A percentile compares a stretch with the other conserved stretches of the same genome.
Conservation (phyloP, 2,113 vertebrate genomes). For the Edolisoma coerulescens region DNA sequence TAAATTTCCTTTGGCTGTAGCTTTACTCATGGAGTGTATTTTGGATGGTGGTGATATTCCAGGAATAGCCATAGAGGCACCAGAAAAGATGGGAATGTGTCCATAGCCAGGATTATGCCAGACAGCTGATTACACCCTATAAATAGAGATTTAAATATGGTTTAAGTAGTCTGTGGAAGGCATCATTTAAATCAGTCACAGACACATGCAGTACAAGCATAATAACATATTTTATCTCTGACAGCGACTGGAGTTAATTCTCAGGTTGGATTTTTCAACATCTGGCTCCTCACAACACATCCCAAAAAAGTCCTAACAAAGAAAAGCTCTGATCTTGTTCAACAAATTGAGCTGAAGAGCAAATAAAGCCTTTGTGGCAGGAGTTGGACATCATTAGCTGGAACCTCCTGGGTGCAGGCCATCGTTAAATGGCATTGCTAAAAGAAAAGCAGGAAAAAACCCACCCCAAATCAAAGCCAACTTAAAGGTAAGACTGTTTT, state of each 20-base stretch:
- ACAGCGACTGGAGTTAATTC: neutral
- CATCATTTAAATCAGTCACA: neutral
- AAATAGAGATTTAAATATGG: neutral
- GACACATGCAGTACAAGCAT: neutral
- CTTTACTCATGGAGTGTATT: neutral
- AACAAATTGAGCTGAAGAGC: neutral
- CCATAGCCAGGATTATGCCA: neutral
- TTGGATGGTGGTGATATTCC: neutral
- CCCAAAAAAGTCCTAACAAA: neutral
- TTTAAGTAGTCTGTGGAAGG: neutral
- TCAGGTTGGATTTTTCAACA: neutral
- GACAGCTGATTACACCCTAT: neutral
- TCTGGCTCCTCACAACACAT: neutral
- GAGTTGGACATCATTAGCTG: neutral
- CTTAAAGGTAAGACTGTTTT: neutral
- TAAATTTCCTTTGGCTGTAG: neutral
- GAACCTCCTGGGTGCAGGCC: neutral
- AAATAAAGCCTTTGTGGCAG: neutral
- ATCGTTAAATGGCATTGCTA: neutral
- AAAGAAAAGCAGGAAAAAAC: neutral
- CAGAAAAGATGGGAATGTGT: neutral
- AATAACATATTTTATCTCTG: neutral
- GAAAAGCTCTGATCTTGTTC: neutral
- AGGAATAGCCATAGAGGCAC: neutral
- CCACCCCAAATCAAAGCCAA: neutral